Evolutionary conservation across 2,888 invertebrate genomes (phyloP).

Genomic region (Hypercompe scribonia): DNA sequence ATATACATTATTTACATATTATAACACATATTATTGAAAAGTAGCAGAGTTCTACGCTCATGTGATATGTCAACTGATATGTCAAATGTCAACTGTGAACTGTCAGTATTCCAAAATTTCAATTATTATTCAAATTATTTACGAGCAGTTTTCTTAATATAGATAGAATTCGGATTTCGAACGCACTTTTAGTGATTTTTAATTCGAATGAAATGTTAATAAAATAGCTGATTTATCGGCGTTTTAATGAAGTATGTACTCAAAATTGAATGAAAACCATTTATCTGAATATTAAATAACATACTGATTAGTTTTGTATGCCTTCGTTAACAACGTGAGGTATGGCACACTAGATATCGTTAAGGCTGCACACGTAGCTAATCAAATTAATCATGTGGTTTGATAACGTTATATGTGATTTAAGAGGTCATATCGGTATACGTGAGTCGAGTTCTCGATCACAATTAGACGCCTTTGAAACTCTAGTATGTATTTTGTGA

Average conservation of each 20-base stretch:
- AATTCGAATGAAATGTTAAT: no score
- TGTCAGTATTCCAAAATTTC: no score
- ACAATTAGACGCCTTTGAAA: conserved; percentile 53
- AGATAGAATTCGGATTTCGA: neutral
- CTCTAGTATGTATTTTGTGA: conserved; percentile 14
- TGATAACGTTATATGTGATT: conserved; percentile 75
- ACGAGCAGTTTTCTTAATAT: no score
- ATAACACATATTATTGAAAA: no score
- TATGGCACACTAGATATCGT: conserved; percentile 50
- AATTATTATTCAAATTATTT: no score
- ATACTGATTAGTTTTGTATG: conserved; percentile 51
- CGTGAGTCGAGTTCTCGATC: conserved; percentile 62
- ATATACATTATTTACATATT: neutral
- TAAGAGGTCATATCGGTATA: conserved; percentile 66
- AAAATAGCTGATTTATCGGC: no score
- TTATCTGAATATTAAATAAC: conserved; percentile 33
- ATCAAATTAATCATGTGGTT: conserved; percentile 73
- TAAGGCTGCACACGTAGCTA: conserved; percentile 64
- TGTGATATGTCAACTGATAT: no score
- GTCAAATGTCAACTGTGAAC: no score
- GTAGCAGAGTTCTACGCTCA: no score
- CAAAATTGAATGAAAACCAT: conserved; percentile 35
- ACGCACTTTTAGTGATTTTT: no score
- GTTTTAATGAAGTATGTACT: neutral
- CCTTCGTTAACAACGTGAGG: conserved; percentile 49